Conservation (phyloP, 2,888 invertebrate species). For the Eupeodes latifasciatus region DNA sequence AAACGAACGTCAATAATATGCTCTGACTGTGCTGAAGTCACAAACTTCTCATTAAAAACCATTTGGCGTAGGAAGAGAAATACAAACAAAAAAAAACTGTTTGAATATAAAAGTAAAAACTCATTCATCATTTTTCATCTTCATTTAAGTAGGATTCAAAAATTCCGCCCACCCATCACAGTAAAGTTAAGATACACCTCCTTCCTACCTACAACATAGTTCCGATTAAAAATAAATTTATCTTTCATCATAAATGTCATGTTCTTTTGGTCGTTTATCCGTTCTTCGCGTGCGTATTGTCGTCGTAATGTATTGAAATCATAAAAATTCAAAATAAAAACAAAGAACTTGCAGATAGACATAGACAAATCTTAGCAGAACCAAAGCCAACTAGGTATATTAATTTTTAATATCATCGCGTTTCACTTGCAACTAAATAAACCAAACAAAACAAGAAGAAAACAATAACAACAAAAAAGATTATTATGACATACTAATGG, state of each 20-base stretch:
- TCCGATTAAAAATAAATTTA: conserved; percentile 68
- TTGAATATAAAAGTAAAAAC: neutral
- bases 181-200: too few species aligned
- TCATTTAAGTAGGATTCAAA: neutral
- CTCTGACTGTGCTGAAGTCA: conserved; percentile 8
- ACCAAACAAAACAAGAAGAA: neutral
- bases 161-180: conserved; percentile 57
- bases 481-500: conserved; percentile 35
- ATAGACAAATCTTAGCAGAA: conserved; percentile 21
- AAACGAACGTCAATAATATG: neutral
- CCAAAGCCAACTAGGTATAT: neutral
- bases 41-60: conserved; percentile 25
- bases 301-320: conserved; percentile 56
- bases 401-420: conserved; percentile 69
- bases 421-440: conserved; percentile 44
- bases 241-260: conserved; percentile 62
- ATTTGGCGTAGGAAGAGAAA: conserved; percentile 35
- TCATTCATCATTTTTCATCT: conserved; percentile 18
- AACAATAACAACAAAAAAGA: conserved; percentile 14
- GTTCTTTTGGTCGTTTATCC: conserved; percentile 13
- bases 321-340: conserved; percentile 17
- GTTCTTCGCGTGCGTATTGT: neutral
- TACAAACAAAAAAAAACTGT: neutral
- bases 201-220: neutral
- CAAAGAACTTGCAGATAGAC: conserved; percentile 7